phyloP scores from a whole-genome alignment of 2,888 invertebrate genomes.

The Blomia tropicalis region DNA sequence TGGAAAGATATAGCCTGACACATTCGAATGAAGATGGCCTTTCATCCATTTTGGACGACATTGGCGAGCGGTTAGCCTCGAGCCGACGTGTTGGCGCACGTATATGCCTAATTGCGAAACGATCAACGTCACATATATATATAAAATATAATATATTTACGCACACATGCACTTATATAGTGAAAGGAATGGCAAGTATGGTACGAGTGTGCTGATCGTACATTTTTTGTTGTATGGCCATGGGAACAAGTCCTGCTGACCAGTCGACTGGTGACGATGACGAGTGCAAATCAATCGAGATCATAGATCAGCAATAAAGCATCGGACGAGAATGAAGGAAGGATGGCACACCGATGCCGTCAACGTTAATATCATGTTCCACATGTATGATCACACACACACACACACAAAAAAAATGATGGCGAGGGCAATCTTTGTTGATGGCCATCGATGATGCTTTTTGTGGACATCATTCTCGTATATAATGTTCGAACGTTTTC shows the following conservation, averaged over 20 bases:
- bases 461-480: too few species aligned
- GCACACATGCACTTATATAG: neutral
- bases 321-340: neutral
- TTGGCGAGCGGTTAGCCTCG: neutral
- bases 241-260: too few species aligned
- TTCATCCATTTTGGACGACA: neutral
- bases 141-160: too few species aligned
- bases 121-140: neutral
- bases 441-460: too few species aligned
- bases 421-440: too few species aligned
- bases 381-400: neutral
- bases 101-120: neutral
- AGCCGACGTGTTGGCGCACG: neutral
- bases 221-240: too few species aligned
- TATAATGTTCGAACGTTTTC: too few species aligned
- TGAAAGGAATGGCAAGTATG: neutral
- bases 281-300: too few species aligned
- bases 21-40: neutral
- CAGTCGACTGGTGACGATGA: neutral
- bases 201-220: too few species aligned
- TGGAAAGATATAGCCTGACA: too few species aligned
- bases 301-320: too few species aligned
- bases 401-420: neutral
- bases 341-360: neutral
- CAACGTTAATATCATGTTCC: too few species aligned